Evolutionary conservation across 1,140 invertebrate genomes (phyloP).

Genomic region (Caenorhabditis inopinata): DNA sequence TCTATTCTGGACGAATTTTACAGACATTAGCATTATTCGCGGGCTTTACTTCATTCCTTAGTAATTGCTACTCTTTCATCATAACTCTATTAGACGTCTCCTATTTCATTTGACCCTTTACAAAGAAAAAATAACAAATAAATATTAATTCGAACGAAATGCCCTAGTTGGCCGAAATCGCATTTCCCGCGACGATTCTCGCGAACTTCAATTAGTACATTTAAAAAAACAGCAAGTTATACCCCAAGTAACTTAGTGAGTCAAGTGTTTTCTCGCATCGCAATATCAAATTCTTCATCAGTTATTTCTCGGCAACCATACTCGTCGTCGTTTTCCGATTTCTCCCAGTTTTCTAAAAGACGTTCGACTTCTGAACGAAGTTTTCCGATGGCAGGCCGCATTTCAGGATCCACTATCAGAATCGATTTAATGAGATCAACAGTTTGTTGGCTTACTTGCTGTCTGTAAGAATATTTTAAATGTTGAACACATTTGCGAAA

Average conservation of each 20-base stretch:
- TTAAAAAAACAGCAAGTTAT: too few relatives aligned
- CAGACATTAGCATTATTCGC: too few relatives aligned
- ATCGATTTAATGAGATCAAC: neutral
- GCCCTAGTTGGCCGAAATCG: too few relatives aligned
- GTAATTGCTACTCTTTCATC: too few relatives aligned
- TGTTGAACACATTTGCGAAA: neutral
- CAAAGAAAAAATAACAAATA: too few relatives aligned
- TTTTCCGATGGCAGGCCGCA: neutral
- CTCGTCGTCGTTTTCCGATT: neutral
- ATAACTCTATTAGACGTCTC: too few relatives aligned
- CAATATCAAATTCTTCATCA: slow-evolving; percentile 4
- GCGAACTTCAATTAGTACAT: too few relatives aligned
- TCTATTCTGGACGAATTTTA: too few relatives aligned
- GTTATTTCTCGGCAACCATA: neutral
- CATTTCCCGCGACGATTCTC: too few relatives aligned
- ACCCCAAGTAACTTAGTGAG: neutral
- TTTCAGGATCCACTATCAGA: neutral
- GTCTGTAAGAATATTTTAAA: neutral
- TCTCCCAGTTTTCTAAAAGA: neutral
- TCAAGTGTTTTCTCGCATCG: neutral
- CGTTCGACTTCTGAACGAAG: neutral
- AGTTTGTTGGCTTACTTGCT: neutral
- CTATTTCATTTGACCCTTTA: too few relatives aligned
- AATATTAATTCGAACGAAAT: too few relatives aligned
- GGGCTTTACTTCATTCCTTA: too few relatives aligned